Base-by-base conservation (phyloP, 2,797 vertebrate species). In the Halcyon chelicuti region DNA sequence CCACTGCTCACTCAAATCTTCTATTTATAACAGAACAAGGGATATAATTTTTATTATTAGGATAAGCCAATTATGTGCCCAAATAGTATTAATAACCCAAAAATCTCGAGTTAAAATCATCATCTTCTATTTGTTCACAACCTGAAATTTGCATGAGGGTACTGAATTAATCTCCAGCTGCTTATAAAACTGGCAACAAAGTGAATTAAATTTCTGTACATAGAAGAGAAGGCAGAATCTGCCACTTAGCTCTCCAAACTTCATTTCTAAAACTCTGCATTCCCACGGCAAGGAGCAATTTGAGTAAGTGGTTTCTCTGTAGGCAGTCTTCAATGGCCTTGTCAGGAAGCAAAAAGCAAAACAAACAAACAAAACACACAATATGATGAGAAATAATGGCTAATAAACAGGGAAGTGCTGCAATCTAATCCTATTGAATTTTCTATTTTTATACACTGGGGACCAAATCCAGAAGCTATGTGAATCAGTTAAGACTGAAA, bases 311-410 rank as follows among this genome's bases (percentile, higher is more conserved):
- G 26, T 79, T 90, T 96, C 87, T 94, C 94, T 13, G 22, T 77
- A 92, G 73, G 91, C 77, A 94, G 73, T 52, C 62, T 93, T 91
- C 87, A 91, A 91, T 35, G 40, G 66, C n/a, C 78, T 94, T 94
- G 82, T 83, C 88, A 97, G 86, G 86, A 97, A 91, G 46, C 67
- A 94, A 85, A 86, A 92, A 88, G 44, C 65, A 94, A 91, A 94
- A 90, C 79, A 94, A 96, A 94, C 57, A 90, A 86, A 81, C 4
- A 9, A 73, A 94, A 37, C 46, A 87, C 93, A 92, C 74, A 92
- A 54, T 67, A 60, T 18, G 79, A 77, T 47, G 42, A 94, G 65
- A 95, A 96, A 95, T 93, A 92, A 95, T 83, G 65, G 40, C 51
- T 86, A 94, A 94, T 91, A 91, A 94, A 92, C 31, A 75, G 22